A percentile compares a stretch with the other conserved stretches of the same genome.
phyloP scores from a whole-genome alignment of 1,140 invertebrate genomes.

The Drosophila fuyamai region DNA sequence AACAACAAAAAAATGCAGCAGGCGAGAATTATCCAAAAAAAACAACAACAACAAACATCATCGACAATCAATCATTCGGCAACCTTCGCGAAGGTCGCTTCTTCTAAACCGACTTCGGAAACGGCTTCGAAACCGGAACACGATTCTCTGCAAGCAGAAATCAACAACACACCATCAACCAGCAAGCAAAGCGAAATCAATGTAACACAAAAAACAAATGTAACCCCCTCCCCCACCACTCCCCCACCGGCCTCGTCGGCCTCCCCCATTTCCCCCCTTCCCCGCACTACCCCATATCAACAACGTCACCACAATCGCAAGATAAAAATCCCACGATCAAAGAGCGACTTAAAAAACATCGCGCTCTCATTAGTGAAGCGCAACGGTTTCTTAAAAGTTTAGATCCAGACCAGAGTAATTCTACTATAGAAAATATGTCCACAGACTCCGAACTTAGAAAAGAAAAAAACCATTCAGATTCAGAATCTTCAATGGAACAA shows the following conservation, averaged over 20 bases:
- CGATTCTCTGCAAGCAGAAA: too few species aligned
- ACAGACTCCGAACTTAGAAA: too few species aligned
- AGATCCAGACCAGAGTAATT: too few species aligned
- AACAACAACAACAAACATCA: neutral
- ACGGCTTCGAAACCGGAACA: too few species aligned
- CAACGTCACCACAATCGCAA: neutral
- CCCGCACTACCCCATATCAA: neutral
- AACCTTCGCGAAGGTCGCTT: neutral
- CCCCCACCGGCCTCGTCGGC: too few species aligned
- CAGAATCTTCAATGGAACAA: neutral
- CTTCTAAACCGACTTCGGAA: neutral
- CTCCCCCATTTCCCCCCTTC: neutral
- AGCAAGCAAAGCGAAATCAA: too few species aligned
- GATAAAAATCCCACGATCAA: neutral
- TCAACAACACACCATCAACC: too few species aligned
- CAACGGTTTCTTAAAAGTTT: too few species aligned
- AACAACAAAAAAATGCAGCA: conserved; percentile 2
- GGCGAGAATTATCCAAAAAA: neutral
- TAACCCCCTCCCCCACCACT: neutral
- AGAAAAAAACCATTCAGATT: neutral
- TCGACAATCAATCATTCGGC: neutral
- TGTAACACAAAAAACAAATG: neutral
- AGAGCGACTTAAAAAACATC: neutral
- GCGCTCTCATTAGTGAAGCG: neutral
- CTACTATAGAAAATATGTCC: too few species aligned